phyloP scores from a whole-genome alignment of 2,113 vertebrate species.

The Entosphenus tridentatus region DNA sequence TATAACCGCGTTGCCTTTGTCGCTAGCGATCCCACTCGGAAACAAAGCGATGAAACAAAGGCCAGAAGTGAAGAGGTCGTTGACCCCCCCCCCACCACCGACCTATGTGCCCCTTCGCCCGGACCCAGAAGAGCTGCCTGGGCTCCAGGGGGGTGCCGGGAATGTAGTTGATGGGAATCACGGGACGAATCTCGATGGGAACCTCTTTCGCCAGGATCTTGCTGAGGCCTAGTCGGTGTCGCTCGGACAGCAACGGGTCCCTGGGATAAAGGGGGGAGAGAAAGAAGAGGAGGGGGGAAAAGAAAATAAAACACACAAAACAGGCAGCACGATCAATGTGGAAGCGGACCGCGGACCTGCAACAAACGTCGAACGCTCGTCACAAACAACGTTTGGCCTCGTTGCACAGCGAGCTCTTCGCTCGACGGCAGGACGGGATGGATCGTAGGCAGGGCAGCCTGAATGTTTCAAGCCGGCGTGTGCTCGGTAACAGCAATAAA shows the following conservation, averaged over 20 bases:
- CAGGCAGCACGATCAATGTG: background rate
- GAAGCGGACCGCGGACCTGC: background rate
- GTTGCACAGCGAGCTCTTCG: too few relatives aligned
- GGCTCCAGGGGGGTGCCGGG: conserved; percentile 23
- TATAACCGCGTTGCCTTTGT: too few relatives aligned
- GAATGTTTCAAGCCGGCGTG: too few relatives aligned
- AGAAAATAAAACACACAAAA: background rate
- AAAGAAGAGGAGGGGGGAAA: background rate
- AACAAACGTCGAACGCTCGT: background rate
- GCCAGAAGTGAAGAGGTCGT: too few relatives aligned
- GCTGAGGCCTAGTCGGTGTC: conserved; percentile 31
- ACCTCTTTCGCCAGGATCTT: conserved; percentile 51
- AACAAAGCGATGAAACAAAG: too few relatives aligned
- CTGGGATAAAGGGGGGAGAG: conserved; percentile 19
- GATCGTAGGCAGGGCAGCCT: too few relatives aligned
- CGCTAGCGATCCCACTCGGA: too few relatives aligned
- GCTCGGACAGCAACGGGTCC: conserved; percentile 37
- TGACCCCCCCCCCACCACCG: conserved; percentile 12
- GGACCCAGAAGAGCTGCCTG: conserved; percentile 63
- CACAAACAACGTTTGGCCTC: too few relatives aligned
- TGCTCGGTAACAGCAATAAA: too few relatives aligned
- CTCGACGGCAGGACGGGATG: too few relatives aligned
- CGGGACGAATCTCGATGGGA: conserved; percentile 54
- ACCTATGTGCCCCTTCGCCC: conserved; percentile 65
- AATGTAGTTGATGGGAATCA: conserved; percentile 31